Evolutionary conservation across 2,797 vertebrate species (phyloP).

Genomic region (Fistularia tabacaria): DNA sequence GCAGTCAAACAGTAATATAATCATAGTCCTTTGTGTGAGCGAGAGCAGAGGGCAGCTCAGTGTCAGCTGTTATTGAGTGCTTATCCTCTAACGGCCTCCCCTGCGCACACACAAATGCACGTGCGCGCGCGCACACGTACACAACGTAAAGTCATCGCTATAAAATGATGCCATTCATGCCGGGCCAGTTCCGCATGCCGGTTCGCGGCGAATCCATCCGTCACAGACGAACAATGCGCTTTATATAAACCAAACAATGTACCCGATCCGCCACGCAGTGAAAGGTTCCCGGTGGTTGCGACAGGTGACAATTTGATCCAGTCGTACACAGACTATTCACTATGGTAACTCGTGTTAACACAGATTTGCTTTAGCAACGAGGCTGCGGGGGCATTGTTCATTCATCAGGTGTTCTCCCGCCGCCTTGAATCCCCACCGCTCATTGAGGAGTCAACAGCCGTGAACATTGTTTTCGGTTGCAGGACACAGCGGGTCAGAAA

Average conservation of each 20-base stretch:
- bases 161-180: conserved; percentile 50
- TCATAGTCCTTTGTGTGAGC: conserved; percentile 79
- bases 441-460: no score
- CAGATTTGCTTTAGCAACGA: conserved; percentile 35
- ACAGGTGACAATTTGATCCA: conserved; percentile 44
- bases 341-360: conserved; percentile 34
- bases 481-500: no score
- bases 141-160: conserved; percentile 45
- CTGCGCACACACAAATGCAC: conserved; percentile 47
- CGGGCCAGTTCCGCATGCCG: conserved; percentile 54
- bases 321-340: conserved; percentile 28
- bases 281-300: conserved; percentile 22
- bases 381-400: conserved; percentile 7
- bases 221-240: conserved; percentile 49
- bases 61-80: conserved; percentile 83
- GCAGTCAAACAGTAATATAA: conserved; percentile 82
- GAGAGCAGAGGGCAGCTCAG: conserved; percentile 76
- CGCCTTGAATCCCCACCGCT: no score
- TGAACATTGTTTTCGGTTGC: no score
- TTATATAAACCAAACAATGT: conserved; percentile 51
- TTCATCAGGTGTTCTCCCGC: conserved; percentile 10
- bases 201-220: conserved; percentile 47
- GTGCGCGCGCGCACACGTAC: conserved; percentile 28
- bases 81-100: conserved; percentile 72
- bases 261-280: conserved; percentile 36